Evolutionary conservation across 2,888 invertebrate genomes (phyloP).

Genomic region (Myopa testacea): DNA sequence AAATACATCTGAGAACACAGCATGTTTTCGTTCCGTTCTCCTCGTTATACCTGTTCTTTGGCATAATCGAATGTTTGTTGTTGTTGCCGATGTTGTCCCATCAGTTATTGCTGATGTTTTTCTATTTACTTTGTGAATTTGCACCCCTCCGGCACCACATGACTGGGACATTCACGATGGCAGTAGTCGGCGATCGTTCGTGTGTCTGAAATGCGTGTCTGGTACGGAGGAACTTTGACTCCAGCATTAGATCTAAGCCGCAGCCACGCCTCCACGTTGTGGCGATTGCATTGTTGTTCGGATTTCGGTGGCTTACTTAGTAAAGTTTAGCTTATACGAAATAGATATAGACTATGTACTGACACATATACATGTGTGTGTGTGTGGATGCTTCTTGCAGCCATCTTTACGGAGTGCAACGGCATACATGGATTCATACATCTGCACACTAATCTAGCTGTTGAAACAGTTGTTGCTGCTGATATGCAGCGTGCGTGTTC

Average conservation of each 20-base stretch:
- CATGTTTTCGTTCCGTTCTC: conserved; percentile 23
- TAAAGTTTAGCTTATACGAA: neutral
- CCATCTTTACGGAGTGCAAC: neutral
- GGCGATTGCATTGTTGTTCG: conserved; percentile 8
- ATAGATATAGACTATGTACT: neutral
- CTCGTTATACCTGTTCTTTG: conserved; percentile 36
- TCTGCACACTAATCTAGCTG: neutral
- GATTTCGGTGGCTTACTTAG: neutral
- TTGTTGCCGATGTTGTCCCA: neutral
- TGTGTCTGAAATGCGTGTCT: conserved; percentile 17
- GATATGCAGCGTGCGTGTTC: conserved; percentile 16
- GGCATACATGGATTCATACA: neutral
- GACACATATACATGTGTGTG: neutral
- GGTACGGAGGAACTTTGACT: conserved; percentile 29
- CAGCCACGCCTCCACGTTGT: conserved; percentile 10
- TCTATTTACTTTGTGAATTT: conserved; percentile 31
- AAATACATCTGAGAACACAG: conserved; percentile 18
- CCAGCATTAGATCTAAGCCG: neutral
- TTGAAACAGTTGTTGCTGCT: conserved; percentile 11
- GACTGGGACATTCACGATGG: conserved; percentile 11
- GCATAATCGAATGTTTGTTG: conserved; percentile 8
- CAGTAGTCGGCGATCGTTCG: neutral
- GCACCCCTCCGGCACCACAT: conserved; percentile 2
- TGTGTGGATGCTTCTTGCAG: neutral
- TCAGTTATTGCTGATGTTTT: neutral